A percentile compares a stretch with the other conserved stretches of the same genome.
Evolutionary conservation across 35 echinoderm and acorn worm species (phyloP).

Genomic region (Anneissia japonica): DNA sequence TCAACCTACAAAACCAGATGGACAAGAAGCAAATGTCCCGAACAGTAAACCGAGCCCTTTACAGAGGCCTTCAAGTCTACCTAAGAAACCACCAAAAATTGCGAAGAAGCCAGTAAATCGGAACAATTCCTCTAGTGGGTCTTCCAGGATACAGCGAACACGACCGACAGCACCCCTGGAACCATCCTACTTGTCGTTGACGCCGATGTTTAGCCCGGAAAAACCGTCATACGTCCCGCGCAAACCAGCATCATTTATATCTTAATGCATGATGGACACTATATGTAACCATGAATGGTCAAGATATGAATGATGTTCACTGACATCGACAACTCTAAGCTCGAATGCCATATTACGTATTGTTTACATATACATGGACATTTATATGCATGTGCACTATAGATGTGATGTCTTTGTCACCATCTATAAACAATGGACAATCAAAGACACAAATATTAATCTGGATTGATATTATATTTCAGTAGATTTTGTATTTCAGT

Average conservation of each 20-base stretch:
- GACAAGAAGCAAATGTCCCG: not conserved
- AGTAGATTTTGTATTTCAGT: too few species aligned
- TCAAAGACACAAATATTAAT: too few species aligned
- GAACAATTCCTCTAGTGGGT: not conserved
- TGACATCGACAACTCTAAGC: too few species aligned
- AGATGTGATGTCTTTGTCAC: too few species aligned
- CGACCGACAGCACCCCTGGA: not conserved
- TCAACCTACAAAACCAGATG: not conserved
- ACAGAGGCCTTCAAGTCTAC: not conserved
- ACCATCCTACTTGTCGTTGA: not conserved
- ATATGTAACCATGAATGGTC: too few species aligned
- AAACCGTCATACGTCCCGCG: not conserved
- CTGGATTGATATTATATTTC: too few species aligned
- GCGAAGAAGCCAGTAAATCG: not conserved
- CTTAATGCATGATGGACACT: too few species aligned
- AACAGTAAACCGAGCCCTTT: not conserved
- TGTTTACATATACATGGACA: too few species aligned
- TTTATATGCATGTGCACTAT: too few species aligned
- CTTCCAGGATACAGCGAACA: not conserved
- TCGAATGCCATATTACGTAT: too few species aligned
- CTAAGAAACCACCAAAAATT: not conserved
- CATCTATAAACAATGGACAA: too few species aligned
- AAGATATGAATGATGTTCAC: too few species aligned
- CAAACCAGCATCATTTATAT: not conserved
- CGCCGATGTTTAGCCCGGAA: not conserved